Evolutionary conservation across 2,113 vertebrate species (phyloP), one percentile per base, ranked within the genome.

Genomic region (Phalacrocorax pelagicus): DNA sequence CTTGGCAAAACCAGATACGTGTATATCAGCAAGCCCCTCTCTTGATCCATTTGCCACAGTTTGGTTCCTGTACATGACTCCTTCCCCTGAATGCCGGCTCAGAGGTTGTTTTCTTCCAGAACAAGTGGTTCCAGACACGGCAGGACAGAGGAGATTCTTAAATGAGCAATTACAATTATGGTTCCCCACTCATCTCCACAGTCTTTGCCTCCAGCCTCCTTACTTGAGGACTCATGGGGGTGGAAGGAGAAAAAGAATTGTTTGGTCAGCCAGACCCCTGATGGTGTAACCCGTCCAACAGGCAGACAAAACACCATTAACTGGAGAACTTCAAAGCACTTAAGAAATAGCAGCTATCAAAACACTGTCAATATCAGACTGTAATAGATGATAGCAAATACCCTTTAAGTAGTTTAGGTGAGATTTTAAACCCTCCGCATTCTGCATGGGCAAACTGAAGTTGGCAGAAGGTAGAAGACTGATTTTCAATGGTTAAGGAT

Each of bases 271-370:
- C 54, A 47, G 58, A 36, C 18, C 57, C 34, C 13, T 27, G 24
- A 7, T 34, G 1, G 0, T 22, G 38, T 34, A 49, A 58, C 34
- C 44, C n/a, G 10, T 21, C 29, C 27, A 12, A 5, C 19, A 15
- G 54, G 36, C 36, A 78, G 54, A 19, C 10, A 15, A 42, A 42
- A 9, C 21, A 19, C 23, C 9, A 3, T 18, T 12, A 27, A 6
- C 32, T 26, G 47, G 16, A 21, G 10, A 61, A 42, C 16, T 46
- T 63, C 65, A 65, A 12, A 66, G 15, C 81, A 32, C n/a, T 15
- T 6, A 29, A 16, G 52, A 69, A 72, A 19, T 3, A 46, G 5
- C 34, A 42, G 15, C 58, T 52, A 12, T 29, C 26, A 22, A 40
- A 75, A 15, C 47, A 3, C 40, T 62, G 44, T 11, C 49, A 24